Evolutionary conservation across 2,113 vertebrate species (phyloP), one percentile per base, ranked within the genome.

Genomic region (human (Homo sapiens)): DNA sequence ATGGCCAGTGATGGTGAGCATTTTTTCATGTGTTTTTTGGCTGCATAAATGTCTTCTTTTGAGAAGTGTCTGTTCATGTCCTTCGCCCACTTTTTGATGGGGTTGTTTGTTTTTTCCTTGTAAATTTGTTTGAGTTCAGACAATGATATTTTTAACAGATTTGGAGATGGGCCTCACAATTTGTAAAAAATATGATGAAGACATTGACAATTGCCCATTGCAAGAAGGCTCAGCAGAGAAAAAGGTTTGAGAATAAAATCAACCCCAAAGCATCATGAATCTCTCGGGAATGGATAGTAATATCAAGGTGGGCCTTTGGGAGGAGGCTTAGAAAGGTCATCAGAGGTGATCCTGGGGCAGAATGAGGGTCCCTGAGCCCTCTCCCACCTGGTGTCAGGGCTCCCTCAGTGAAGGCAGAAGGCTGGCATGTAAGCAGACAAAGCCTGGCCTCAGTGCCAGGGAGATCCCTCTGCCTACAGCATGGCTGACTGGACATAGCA

Each of bases 201-300:
- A 96, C 90, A 68, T 97, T 48, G 94, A 97, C 55, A 98, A 96
- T 45, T 97, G 97, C 18, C 90, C 85, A 6, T 64, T 97, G 84
- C 95, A 97, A 79, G 27, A 80, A 52, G 93, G 64, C 12, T 3
- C 32, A 40, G 61, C 20, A 93, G 16, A 55, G 38, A 95, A 75
- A 96, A 75, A 64, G 96, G 80, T 97, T 32, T 84, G 94, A 83
- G 18, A 64, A 50, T 72, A 61, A 72, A 81, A 83, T 59, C 20
- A 50, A 68, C 48, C 23, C 45, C 14, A 8, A n/a, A 55, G 52
- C 3, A 27, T 27, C 25, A 2, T 3, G 13, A 27, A 78, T 57
- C 30, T 93, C 59, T 84, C 7, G 45, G 8, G 43, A 82, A 32
- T n/a, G 23, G 57, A 89, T 83, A 55, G n/a, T 9, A 73, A 35